Evolutionary conservation across 2,797 vertebrate genomes (phyloP).

Genomic region (Aeoliscus strigatus): DNA sequence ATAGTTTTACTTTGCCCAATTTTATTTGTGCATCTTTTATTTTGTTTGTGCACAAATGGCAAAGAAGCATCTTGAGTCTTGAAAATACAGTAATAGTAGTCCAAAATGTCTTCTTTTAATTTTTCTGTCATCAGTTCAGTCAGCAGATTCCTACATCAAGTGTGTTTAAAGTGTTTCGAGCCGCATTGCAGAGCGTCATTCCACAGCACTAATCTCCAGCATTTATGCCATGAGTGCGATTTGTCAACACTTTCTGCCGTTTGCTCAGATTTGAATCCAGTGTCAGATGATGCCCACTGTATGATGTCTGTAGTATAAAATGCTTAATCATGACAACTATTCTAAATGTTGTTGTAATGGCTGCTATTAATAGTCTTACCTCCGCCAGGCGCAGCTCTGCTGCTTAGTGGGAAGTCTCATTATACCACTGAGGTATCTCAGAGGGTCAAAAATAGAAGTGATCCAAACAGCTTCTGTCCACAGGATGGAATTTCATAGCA

Average conservation of each 20-base stretch:
- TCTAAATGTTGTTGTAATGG: conserved; percentile 22
- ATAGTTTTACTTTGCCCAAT: no score
- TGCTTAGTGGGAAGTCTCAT: conserved; percentile 6
- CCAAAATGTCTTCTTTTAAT: background rate
- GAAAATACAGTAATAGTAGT: background rate
- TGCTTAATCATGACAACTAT: background rate
- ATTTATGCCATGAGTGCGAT: background rate
- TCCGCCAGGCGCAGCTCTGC: conserved; percentile 4
- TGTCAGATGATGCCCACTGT: conserved; percentile 1
- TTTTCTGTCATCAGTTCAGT: background rate
- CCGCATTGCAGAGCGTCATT: background rate
- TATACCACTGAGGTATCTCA: conserved; percentile 18
- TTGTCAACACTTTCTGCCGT: conserved; percentile 31
- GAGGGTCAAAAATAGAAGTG: conserved; percentile 35
- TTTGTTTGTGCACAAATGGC: no score
- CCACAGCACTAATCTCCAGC: background rate
- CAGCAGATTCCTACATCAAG: conserved; percentile 1
- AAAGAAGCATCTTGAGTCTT: no score
- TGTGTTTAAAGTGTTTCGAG: background rate
- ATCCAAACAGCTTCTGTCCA: no score
- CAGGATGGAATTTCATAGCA: no score
- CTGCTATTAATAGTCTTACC: conserved; percentile 37
- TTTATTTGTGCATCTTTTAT: no score
- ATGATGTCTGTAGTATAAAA: background rate
- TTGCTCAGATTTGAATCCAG: no score